Conservation (phyloP, 2,888 invertebrate species). For the Tenthredo amoena region DNA sequence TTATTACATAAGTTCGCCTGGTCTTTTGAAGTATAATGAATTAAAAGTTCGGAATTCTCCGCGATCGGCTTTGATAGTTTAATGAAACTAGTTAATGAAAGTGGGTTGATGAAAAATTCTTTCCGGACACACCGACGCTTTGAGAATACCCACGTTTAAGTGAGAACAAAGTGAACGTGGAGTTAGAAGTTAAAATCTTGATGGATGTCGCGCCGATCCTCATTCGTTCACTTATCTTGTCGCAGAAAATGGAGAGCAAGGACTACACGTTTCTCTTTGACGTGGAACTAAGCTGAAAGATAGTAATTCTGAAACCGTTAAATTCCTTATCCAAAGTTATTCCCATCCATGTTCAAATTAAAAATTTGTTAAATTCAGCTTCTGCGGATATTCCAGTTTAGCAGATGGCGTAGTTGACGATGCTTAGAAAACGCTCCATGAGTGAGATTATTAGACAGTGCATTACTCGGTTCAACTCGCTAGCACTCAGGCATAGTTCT, state of each 20-base stretch:
- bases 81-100: neutral
- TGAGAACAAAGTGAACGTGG: neutral
- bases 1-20: neutral
- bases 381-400: neutral
- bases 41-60: neutral
- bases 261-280: neutral
- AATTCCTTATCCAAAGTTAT: neutral
- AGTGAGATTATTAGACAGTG: constrained; percentile 22
- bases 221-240: neutral
- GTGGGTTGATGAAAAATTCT: neutral
- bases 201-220: neutral
- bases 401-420: neutral
- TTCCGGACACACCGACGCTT: neutral
- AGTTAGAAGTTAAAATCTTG: neutral
- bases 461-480: constrained; percentile 23
- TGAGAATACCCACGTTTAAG: neutral
- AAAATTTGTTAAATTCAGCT: neutral
- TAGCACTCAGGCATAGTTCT: constrained; percentile 40
- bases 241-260: neutral
- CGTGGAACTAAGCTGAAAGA: neutral
- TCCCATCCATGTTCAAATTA: neutral
- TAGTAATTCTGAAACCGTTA: neutral
- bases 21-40: neutral
- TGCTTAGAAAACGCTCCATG: constrained; percentile 18
- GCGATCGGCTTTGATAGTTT: neutral